Evolutionary conservation across 2,888 invertebrate genomes (phyloP), one percentile per base, ranked within the genome.

Genomic region (Lochmaea capreae): DNA sequence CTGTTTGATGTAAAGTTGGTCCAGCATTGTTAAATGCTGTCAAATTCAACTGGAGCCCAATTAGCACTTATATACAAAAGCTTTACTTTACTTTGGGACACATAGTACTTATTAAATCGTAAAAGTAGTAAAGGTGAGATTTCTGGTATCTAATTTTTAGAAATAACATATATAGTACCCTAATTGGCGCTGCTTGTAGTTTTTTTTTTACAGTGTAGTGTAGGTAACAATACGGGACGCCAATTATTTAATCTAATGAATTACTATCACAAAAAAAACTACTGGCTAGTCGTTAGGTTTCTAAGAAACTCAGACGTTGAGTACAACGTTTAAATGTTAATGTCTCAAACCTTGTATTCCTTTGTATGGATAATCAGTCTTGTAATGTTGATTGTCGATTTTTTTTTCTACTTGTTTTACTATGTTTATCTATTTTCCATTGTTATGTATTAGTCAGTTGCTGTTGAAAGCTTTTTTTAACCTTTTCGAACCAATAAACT

Each of bases 221-320:
- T 63, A 61, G 12, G 54, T 12, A 22, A 49, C 42, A 39, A 42
- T 52, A 68, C 16, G 62, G 68, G 52, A 68, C 68, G 18, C 58
- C 43, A 68, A 68, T 68, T 67, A 67, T 67, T 68, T 62, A 68
- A 22, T 68, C 22, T 68, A 68, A 68, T 59, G 57, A 67, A 67
- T 67, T 67, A 57, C 58, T 67, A n/a, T 14, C 26, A 33, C 16
- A 46, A 46, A 67, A 65, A 67, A 67, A 59, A 43, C 33, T 52
- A 52, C 43, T 43, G 62, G 18, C 58, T 33, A 57, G 4, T 67
- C 42, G 57, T 57, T 67, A 18, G 59, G 16, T 65, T 65, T 65
- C 65, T 65, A 22, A 65, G 65, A 65, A 65, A 65, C 52, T 65
- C 65, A 26, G 66, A 66, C 62, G 43, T 39, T 39, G 33, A 9